These are phyloP conservation scores for Zonotrichia leucophrys DNA, from an alignment of 2,113 vertebrate genomes.

Conservation along the genomic window DNA sequence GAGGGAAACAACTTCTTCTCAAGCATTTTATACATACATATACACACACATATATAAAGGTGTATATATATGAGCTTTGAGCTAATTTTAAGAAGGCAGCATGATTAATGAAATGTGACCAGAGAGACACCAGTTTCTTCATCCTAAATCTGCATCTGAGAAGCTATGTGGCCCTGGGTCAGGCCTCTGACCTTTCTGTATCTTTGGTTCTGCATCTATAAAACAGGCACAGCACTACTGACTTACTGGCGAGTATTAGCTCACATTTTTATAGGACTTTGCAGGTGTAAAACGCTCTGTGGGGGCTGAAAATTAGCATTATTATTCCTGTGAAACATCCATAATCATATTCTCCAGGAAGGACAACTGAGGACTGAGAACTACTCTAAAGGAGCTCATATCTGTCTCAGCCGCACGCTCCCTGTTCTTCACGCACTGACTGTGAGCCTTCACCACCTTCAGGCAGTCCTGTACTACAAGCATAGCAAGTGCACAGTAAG, in stretches of 20 bases:
- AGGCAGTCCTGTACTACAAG: slow-evolving; percentile 20
- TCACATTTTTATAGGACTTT: background rate
- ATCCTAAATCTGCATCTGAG: background rate
- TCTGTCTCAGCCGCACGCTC: fast-evolving
- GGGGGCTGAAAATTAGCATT: background rate
- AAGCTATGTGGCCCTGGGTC: background rate
- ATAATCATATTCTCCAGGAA: background rate
- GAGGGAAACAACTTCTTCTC: background rate
- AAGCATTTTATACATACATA: background rate
- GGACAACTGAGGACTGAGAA: background rate
- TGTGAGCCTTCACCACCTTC: background rate
- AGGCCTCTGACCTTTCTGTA: background rate
- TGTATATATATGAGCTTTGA: background rate
- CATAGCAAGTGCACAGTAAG: background rate
- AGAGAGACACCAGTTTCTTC: background rate
- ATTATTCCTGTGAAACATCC: background rate
- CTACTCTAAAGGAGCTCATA: background rate
- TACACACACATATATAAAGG: background rate
- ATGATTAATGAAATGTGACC: background rate
- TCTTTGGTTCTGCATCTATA: background rate
- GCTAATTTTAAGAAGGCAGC: background rate
- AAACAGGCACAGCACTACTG: background rate
- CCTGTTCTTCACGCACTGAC: background rate
- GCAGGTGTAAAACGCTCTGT: background rate
- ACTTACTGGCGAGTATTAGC: background rate